Conservation (phyloP, 1,140 invertebrate species). For the Ctenoplectra terminalis region DNA sequence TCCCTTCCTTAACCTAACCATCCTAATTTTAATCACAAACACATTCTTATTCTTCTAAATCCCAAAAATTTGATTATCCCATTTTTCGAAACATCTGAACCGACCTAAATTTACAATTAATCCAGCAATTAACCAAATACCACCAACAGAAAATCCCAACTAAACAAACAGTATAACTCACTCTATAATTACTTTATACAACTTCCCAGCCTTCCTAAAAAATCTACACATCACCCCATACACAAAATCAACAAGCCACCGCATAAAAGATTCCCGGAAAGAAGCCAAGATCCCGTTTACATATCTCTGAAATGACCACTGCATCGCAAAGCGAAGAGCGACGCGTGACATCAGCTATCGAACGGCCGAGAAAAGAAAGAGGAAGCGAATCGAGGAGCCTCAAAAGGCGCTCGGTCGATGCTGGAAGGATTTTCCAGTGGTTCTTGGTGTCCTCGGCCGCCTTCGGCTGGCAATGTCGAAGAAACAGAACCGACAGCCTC, state of each 20-base stretch:
- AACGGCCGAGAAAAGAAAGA: too few relatives aligned
- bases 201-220: not conserved
- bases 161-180: too few relatives aligned
- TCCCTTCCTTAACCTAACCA: too few relatives aligned
- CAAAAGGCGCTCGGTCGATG: slow-evolving; percentile 1
- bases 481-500: slow-evolving; percentile 15
- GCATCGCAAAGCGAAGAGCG: not conserved
- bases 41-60: too few relatives aligned
- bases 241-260: too few relatives aligned
- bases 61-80: too few relatives aligned
- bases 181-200: too few relatives aligned
- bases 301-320: not conserved
- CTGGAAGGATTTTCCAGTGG: not conserved
- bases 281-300: not conserved
- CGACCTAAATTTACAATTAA: too few relatives aligned
- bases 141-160: too few relatives aligned
- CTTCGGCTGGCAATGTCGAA: not conserved
- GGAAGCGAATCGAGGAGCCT: not conserved
- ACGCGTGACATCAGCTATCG: not conserved
- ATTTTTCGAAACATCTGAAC: too few relatives aligned
- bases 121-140: too few relatives aligned
- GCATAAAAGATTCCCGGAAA: not conserved
- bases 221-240: not conserved
- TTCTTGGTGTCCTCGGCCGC: not conserved
- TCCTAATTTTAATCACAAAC: too few relatives aligned